Evolutionary conservation across 2,888 invertebrate genomes (phyloP).

Genomic region (Prenolepis imparis): DNA sequence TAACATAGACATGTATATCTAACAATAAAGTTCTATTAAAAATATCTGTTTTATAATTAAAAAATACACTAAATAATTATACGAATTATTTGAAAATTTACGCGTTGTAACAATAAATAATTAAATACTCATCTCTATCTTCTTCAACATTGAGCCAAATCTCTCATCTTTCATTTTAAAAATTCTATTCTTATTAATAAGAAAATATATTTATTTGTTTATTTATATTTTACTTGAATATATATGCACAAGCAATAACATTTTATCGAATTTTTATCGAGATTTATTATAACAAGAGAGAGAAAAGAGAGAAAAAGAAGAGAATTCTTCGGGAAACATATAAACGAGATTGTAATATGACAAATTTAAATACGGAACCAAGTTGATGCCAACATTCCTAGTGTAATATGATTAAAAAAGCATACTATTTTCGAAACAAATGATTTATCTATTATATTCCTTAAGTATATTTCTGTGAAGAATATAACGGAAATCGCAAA

Average conservation of each 20-base stretch:
- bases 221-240: neutral
- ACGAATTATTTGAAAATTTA: too few species aligned
- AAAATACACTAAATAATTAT: too few species aligned
- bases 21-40: neutral
- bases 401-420: neutral
- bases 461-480: neutral
- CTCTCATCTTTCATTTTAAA: neutral
- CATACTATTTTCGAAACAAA: neutral
- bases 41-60: neutral
- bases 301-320: neutral
- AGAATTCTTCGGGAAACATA: neutral
- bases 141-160: neutral
- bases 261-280: neutral
- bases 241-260: neutral
- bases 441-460: conserved; percentile 1
- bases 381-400: neutral
- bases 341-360: neutral
- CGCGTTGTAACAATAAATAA: neutral
- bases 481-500: conserved; percentile 5
- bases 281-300: neutral
- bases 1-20: too few species aligned
- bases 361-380: neutral
- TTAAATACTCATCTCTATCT: neutral
- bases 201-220: neutral
- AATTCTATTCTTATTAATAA: neutral